Conservation (phyloP, 1,140 invertebrate genomes). For the Lordiphosa mommai region DNA sequence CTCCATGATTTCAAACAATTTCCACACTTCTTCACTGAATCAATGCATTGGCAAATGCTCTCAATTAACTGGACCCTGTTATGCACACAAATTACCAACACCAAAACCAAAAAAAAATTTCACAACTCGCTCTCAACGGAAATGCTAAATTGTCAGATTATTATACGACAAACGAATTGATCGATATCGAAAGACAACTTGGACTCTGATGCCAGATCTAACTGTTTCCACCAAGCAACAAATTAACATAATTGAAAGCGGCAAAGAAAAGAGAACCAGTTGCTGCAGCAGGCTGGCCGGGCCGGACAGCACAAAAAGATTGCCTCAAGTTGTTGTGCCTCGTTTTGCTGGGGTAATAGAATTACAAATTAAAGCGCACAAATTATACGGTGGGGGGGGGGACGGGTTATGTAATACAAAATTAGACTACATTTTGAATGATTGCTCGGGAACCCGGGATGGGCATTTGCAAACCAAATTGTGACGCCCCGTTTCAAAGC, state of each 20-base stretch:
- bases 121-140: constrained; percentile 60
- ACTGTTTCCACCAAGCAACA: constrained; percentile 64
- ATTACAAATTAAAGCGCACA: constrained; percentile 78
- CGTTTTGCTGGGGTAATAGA: constrained; percentile 69
- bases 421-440: constrained; percentile 75
- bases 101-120: constrained; percentile 49
- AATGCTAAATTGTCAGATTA: constrained; percentile 78
- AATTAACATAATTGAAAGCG: constrained; percentile 76
- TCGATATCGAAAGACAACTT: constrained; percentile 42
- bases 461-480: constrained; percentile 66
- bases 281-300: constrained; percentile 55
- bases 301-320: constrained; percentile 8
- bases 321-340: constrained; percentile 25
- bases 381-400: constrained; percentile 51
- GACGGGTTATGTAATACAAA: constrained; percentile 64
- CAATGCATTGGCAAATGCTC: not conserved
- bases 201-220: constrained; percentile 40
- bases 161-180: constrained; percentile 59
- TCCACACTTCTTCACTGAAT: not conserved
- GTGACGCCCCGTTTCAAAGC: constrained; percentile 20
- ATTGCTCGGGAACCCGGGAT: constrained; percentile 30
- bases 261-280: constrained; percentile 25
- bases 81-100: constrained; percentile 34
- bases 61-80: constrained; percentile 3
- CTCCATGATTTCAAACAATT: not conserved